Percentiles rank a stretch among this genome's conserved stretches.
phyloP scores from a whole-genome alignment of 2,113 vertebrate species.

The Tringa solitaria region DNA sequence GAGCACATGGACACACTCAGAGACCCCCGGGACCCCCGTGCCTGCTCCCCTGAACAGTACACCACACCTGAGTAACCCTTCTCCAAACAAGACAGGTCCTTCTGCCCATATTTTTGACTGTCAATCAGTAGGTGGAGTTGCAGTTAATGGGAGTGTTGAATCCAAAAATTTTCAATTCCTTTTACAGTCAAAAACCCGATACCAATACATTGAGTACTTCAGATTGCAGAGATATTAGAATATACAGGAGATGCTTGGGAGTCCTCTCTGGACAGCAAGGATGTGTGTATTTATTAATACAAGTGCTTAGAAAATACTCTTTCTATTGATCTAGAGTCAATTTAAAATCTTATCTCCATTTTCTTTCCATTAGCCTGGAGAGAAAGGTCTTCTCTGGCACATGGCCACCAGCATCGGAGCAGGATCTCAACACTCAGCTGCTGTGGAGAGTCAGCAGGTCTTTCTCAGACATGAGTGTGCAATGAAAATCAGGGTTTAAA shows the following conservation, averaged over 20 bases:
- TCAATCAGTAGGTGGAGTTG: neutral
- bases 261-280: neutral
- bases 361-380: neutral
- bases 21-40: neutral
- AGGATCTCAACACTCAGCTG: neutral
- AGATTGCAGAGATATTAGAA: neutral
- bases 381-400: neutral
- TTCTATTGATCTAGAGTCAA: neutral
- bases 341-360: neutral
- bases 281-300: neutral
- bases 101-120: neutral
- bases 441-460: neutral
- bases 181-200: fast-evolving
- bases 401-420: neutral
- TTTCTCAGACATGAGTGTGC: neutral
- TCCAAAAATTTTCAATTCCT: neutral
- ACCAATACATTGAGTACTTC: neutral
- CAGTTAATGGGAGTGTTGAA: neutral
- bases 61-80: neutral
- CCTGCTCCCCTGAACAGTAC: neutral
- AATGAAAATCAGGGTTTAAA: neutral
- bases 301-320: neutral
- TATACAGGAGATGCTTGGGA: neutral
- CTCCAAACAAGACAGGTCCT: neutral
- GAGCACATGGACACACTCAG: fast-evolving